Base-by-base conservation (phyloP, 2,888 invertebrate genomes). In the Sinohyriopsis cumingii region DNA sequence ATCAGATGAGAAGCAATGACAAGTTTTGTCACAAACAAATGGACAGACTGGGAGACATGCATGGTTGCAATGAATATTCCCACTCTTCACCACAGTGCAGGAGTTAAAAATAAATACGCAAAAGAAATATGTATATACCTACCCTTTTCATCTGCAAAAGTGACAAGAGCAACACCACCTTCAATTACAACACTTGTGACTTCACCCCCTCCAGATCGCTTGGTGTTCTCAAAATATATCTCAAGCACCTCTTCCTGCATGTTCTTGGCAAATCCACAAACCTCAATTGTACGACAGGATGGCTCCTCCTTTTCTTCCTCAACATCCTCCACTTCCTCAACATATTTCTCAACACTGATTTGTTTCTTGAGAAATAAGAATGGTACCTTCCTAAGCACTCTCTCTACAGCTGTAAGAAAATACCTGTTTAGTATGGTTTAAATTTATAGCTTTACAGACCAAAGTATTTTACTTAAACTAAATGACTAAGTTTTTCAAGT, bases 211-310 rank as follows among this genome's bases (percentile, higher is more conserved):
- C 71, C 71, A 59, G 71, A 69, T 61, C 60, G 64, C 25, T n/a
- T 69, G 4, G 54, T 69, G 63, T 67, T 70, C 55, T 73, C 75
- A 71, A 77, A 77, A 59, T 75, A 77, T 22, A 63, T n/a, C 33
- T 68, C 71, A 25, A 77, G 53, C 9, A 68, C 69, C 5, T 75
- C 72, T n/a, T 67, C 59, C 55, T 22, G 72, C 70, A 70, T 19
- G 24, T 61, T 61, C 24, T 57, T 53, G n/a, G 68, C 63, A 54
- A 72, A 57, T 24, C 75, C 70, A 7, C 67, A 59, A 12, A 75
- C 72, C 63, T 75, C 72, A 55, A 75, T 72, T 12, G 63, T 65
- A 19, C 22, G 25, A 55, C 64, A 33, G 24, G 19, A 19, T 22
- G 24, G 20, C 3, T 64, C 65, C 19, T 28, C 59, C 56, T 33